A percentile compares a stretch with the other conserved stretches of the same genome.
Evolutionary conservation across 2,888 invertebrate species (phyloP).

Genomic region (Gonocerus acuteangulatus): DNA sequence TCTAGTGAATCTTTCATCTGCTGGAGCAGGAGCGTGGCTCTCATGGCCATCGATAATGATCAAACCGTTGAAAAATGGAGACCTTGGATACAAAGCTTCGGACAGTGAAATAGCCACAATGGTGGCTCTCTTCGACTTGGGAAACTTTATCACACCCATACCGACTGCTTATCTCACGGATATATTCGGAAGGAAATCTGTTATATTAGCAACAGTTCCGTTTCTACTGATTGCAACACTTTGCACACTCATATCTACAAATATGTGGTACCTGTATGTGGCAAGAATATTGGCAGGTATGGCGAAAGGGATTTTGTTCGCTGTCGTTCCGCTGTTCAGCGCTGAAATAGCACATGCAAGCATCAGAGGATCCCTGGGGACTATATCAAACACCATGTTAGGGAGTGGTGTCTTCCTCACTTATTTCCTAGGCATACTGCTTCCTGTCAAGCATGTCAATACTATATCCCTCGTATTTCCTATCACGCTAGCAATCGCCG

Average conservation of each 20-base stretch:
- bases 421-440: slow-evolving; percentile 34
- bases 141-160: slow-evolving; percentile 38
- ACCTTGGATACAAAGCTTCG: slow-evolving; percentile 27
- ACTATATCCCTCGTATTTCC: slow-evolving; percentile 46
- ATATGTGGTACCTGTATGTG: slow-evolving; percentile 26
- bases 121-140: slow-evolving; percentile 38
- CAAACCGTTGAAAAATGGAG: slow-evolving; percentile 30
- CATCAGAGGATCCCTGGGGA: slow-evolving; percentile 35
- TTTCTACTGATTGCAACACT: slow-evolving; percentile 29
- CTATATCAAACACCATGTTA: slow-evolving; percentile 33
- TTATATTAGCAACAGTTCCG: slow-evolving; percentile 19
- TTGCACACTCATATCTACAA: slow-evolving; percentile 12
- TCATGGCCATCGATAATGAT: slow-evolving; percentile 38
- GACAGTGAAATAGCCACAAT: slow-evolving; percentile 35
- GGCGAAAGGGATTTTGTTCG: slow-evolving; percentile 36
- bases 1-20: slow-evolving; percentile 36
- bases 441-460: slow-evolving; percentile 30
- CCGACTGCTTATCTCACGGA: slow-evolving; percentile 38
- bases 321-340: slow-evolving; percentile 37
- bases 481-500: slow-evolving; percentile 46
- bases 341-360: slow-evolving; percentile 35
- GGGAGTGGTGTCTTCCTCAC: slow-evolving; percentile 33
- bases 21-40: slow-evolving; percentile 37
- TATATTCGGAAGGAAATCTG: slow-evolving; percentile 34
- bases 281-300: slow-evolving; percentile 35